Conservation (phyloP, 2,113 vertebrate species). For the Spilogale gracilis region DNA sequence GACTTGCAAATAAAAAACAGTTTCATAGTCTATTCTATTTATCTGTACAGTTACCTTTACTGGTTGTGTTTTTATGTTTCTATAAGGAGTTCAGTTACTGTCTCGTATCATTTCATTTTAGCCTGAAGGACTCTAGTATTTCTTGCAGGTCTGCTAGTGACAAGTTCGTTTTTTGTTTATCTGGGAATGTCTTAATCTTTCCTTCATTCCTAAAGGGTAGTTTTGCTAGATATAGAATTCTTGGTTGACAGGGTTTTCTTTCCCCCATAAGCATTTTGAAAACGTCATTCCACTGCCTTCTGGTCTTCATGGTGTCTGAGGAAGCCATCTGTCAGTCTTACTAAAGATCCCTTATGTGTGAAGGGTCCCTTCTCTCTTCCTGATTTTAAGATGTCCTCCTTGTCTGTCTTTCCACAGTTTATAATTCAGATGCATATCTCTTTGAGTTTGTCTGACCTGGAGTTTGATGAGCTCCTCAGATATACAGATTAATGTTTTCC, state of each 20-base stretch:
- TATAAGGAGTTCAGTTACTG: too few species aligned
- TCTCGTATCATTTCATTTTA: neutral
- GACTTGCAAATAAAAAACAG: neutral
- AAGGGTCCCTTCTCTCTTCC: neutral
- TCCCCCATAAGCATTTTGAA: neutral
- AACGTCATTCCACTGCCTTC: neutral
- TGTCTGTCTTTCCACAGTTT: neutral
- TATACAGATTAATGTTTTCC: neutral
- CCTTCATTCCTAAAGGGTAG: neutral
- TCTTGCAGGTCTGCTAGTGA: neutral
- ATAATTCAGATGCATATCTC: neutral
- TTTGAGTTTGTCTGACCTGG: neutral
- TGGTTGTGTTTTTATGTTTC: neutral
- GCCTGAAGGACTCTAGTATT: neutral
- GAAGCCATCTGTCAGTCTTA: accelerated
- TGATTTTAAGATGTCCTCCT: neutral
- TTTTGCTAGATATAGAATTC: neutral
- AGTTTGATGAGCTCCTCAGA: neutral
- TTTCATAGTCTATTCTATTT: neutral
- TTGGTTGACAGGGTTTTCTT: accelerated
- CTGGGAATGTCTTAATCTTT: neutral
- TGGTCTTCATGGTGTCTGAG: too few species aligned
- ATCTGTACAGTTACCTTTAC: accelerated
- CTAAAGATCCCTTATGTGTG: neutral
- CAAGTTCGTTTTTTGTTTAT: neutral